Evolutionary conservation across 2,113 vertebrate genomes (phyloP), one percentile per base, ranked within the genome.

Genomic region (Eudyptes chrysolophus): DNA sequence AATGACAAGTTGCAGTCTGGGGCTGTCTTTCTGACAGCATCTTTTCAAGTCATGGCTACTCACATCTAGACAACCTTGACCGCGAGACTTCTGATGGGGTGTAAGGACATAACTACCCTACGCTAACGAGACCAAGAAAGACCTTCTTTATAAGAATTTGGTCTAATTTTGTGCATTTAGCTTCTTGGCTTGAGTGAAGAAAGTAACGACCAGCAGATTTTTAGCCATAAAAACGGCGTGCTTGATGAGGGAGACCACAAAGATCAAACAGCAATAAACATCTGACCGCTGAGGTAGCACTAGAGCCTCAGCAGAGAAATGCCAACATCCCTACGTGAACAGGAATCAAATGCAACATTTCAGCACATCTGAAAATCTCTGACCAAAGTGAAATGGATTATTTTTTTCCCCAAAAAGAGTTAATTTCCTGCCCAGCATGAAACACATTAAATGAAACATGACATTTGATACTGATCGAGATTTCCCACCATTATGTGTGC

Each of bases 361-460:
- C 32, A 46, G 55, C 62, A 83, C 66, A 83, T 46, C 54, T 93
- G 44, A 84, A 87, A 87, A 80, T 65, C 54, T 90, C 80, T n/a
- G 44, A 83, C 44, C 40, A 57, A 91, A 83, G 20, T 19, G 30
- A 94, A 93, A 87, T 3, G 16, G 13, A 25, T 34, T 27, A 1
- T 38, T 62, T 71, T 66, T 81, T 83, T 34, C 2, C 1, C 12
- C 6, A 3, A 72, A 68, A 70, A 78, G 25, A 89, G 58, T 30
- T 83, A 44, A 91, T 84, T 95, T 94, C 87, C 77, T 91, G 65
- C 74, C n/a, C 81, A 92, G 81, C 55, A 84, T 25, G 81, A 77
- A 90, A 78, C n/a, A 44, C 26, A 24, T n/a, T 20, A 84, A 89
- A 93, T 34, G 51, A 84, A 89, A 94, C 16, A 20, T 8, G 18